Base-by-base conservation (phyloP, 1,140 invertebrate species). In the Pseudomyrmex dendroicus region DNA sequence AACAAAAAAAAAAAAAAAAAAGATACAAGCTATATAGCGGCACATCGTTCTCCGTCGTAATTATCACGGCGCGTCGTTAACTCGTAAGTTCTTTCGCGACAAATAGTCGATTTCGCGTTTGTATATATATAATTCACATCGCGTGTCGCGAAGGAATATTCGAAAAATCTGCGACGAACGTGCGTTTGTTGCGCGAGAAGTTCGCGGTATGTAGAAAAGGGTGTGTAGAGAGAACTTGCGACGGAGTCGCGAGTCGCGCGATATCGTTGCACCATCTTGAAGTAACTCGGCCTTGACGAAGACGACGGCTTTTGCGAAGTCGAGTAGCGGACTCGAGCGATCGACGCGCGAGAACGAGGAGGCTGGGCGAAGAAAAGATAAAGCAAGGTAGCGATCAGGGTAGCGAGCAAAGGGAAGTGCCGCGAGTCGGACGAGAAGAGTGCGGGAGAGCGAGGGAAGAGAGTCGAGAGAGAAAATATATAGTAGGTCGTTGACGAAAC, bases 231-330 rank as follows among this genome's bases (percentile, higher is more conserved):
- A 12, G 35, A 25, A 20, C 22, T 63, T 61, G 56, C 25, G 22
- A 13, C 44, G 52, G 13, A 44, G 46, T 35, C 25, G 25, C 8
- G 22, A 4, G n/a, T 17, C 8, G n/a, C 8, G n/a, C 17, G 12
- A 67, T 67, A 62, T 78, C 82, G 25, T 56, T 35, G 20, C 25
- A 44, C 35, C 35, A 63, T 70, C 64, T 59, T 22, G 15, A 67
- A 54, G 48, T 73, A 66, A 73, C 15, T 59, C 52, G 67, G 57
- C 56, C 57, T 66, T 77, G 63, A 83, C 52, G 73, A 13, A 17
- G 17, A 52, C 59, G 66, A 50, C 64, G 20, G 48, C 78, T 82
- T 82, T 74, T 46, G 59, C 78, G 12, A 50, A 66, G 48, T n/a
- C 44, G 22, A 9, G 46, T 46, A 64, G 52, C 13, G 66, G 22